Evolutionary conservation across 2,888 invertebrate species (phyloP).

Genomic region (Willowsia nigromaculata): DNA sequence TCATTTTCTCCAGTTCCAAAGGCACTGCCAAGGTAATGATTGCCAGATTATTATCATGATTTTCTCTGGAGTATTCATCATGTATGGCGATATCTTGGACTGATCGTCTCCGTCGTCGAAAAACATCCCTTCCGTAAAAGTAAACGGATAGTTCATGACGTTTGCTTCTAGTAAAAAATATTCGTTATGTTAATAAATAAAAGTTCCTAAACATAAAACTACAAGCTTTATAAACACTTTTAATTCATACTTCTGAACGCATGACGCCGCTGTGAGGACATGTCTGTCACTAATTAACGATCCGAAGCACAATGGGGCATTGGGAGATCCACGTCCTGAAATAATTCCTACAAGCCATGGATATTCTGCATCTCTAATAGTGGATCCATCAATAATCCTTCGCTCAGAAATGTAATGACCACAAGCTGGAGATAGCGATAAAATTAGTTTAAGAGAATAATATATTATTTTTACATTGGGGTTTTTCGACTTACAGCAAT

Average conservation of each 20-base stretch:
- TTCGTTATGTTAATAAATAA: neutral
- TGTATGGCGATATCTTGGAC: neutral
- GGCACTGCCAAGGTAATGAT: conserved; percentile 53
- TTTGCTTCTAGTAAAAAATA: neutral
- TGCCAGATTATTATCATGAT: conserved; percentile 58
- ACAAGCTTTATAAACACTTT: neutral
- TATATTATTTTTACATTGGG: too few relatives aligned
- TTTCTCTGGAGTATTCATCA: conserved; percentile 15
- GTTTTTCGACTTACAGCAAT: conserved; percentile 56
- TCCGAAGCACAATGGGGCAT: conserved; percentile 44
- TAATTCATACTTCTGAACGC: conserved; percentile 28
- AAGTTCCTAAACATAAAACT: neutral
- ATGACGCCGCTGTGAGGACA: conserved; percentile 50
- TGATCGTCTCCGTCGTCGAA: neutral
- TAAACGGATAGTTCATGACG: conserved; percentile 27
- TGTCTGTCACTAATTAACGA: conserved; percentile 54
- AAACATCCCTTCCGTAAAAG: conserved; percentile 47
- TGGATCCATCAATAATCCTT: conserved; percentile 20
- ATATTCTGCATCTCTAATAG: conserved; percentile 24
- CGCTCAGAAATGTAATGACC: neutral
- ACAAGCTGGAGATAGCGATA: conserved; percentile 5
- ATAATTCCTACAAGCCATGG: conserved; percentile 69
- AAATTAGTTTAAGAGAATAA: too few relatives aligned
- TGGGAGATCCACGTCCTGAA: neutral
- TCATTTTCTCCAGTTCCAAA: neutral